phyloP scores from a whole-genome alignment of 1,140 invertebrate genomes.

The Plodia interpunctella region DNA sequence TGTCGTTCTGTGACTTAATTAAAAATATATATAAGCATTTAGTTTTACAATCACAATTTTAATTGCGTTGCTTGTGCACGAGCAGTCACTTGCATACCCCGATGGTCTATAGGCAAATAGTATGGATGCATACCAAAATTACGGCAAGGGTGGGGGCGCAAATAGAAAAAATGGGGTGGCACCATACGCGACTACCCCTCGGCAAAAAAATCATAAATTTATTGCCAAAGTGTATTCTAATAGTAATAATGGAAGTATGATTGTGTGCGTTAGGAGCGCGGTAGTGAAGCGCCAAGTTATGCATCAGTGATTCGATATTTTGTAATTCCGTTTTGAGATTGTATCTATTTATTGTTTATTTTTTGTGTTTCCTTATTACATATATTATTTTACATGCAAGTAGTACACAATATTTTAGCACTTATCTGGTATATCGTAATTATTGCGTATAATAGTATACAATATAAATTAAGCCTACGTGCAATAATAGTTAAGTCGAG shows the following conservation, averaged over 20 bases:
- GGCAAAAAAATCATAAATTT: slow-evolving; percentile 66
- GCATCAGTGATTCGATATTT: not conserved
- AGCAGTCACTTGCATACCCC: not conserved
- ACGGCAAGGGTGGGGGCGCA: slow-evolving; percentile 26
- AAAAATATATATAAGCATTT: no score
- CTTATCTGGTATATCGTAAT: no score
- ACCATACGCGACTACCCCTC: slow-evolving; percentile 38
- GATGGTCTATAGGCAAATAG: slow-evolving; percentile 25
- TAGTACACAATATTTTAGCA: no score
- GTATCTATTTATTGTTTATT: slow-evolving; percentile 8
- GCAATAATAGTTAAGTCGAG: no score
- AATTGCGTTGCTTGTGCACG: no score
- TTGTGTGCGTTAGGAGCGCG: slow-evolving; percentile 23
- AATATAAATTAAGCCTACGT: no score
- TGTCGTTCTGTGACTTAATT: no score
- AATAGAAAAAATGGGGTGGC: slow-evolving; percentile 57
- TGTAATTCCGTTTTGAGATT: not conserved
- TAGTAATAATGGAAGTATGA: slow-evolving; percentile 33
- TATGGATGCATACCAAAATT: slow-evolving; percentile 17
- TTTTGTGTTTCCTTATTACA: no score
- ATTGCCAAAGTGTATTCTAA: slow-evolving; percentile 41
- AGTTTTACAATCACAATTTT: no score
- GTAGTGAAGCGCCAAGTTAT: slow-evolving; percentile 7
- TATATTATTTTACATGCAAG: no score
- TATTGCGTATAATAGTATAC: no score